A percentile compares a stretch with the other conserved stretches of the same genome.
These are phyloP conservation scores for Hippocampus guttulatus DNA, from an alignment of 2,113 vertebrate species.

Conservation along the genomic window DNA sequence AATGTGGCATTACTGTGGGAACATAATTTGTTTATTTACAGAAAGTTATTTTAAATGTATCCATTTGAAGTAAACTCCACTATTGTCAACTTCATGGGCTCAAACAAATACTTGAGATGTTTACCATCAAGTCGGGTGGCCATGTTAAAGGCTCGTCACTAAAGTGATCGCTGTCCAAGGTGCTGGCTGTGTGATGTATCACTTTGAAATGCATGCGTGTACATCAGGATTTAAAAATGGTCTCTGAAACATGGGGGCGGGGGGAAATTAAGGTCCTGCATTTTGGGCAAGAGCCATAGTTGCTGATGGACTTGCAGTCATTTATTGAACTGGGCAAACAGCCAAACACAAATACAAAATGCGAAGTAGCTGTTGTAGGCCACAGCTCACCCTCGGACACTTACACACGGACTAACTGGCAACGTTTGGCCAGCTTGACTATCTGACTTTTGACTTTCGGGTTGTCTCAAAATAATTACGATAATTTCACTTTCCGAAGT, in stretches of 20 bases:
- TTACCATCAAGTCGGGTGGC: neutral
- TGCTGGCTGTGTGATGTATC: conserved; percentile 21
- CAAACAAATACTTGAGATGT: neutral
- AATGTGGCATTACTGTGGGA: neutral
- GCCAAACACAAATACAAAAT: too few species aligned
- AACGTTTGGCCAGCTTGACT: too few species aligned
- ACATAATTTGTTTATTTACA: neutral
- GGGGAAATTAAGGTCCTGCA: too few species aligned
- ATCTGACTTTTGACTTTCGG: too few species aligned
- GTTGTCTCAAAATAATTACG: too few species aligned
- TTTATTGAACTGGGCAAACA: too few species aligned
- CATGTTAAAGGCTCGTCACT: neutral
- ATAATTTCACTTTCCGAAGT: too few species aligned
- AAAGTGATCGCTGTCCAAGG: conserved; percentile 36
- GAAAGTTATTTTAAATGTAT: neutral
- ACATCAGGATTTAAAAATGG: neutral
- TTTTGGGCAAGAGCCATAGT: too few species aligned
- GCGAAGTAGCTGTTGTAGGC: too few species aligned
- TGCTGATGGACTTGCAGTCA: too few species aligned
- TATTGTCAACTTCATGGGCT: neutral
- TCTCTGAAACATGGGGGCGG: neutral
- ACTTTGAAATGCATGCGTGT: neutral
- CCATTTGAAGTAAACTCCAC: neutral
- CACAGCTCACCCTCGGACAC: too few species aligned
- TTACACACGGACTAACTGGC: too few species aligned